phyloP scores from a whole-genome alignment of 2,888 invertebrate genomes.

The Macaria liturata region DNA sequence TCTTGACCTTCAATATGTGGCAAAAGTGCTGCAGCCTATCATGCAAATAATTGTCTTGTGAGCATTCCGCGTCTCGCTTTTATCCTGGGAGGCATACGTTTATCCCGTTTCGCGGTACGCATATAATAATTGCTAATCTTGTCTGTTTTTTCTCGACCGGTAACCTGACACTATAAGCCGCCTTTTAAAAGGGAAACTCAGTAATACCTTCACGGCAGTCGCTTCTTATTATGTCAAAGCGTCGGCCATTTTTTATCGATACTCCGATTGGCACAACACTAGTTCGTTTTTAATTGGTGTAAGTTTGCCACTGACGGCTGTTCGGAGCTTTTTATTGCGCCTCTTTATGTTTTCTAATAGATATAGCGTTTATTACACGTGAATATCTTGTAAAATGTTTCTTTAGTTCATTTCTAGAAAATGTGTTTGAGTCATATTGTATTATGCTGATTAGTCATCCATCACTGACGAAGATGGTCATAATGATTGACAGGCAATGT shows the following conservation, averaged over 20 bases:
- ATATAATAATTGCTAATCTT: constrained; percentile 65
- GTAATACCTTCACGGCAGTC: constrained; percentile 75
- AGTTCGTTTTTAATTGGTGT: constrained; percentile 66
- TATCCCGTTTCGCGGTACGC: constrained; percentile 48
- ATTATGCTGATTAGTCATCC: constrained; percentile 6
- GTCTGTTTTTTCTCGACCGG: constrained; percentile 48
- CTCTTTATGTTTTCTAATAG: constrained; percentile 22
- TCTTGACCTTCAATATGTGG: too few relatives aligned
- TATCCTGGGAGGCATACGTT: constrained; percentile 60
- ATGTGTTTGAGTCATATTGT: constrained; percentile 5
- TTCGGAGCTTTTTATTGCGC: constrained; percentile 27
- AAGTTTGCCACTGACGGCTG: constrained; percentile 39
- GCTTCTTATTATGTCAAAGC: constrained; percentile 63
- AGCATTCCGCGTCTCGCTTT: constrained; percentile 42
- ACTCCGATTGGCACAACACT: constrained; percentile 59
- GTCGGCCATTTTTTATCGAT: constrained; percentile 62
- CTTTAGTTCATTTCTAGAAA: background rate
- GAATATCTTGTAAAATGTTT: constrained; percentile 2
- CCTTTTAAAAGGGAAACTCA: constrained; percentile 71
- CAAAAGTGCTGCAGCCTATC: too few relatives aligned
- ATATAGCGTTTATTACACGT: constrained; percentile 11
- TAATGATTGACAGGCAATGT: background rate
- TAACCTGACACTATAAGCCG: constrained; percentile 67
- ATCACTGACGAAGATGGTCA: constrained; percentile 1
- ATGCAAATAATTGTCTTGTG: constrained; percentile 1